Evolutionary conservation across 2,113 vertebrate species (phyloP), one percentile per base, ranked within the genome.

Genomic region (Scalopus aquaticus): DNA sequence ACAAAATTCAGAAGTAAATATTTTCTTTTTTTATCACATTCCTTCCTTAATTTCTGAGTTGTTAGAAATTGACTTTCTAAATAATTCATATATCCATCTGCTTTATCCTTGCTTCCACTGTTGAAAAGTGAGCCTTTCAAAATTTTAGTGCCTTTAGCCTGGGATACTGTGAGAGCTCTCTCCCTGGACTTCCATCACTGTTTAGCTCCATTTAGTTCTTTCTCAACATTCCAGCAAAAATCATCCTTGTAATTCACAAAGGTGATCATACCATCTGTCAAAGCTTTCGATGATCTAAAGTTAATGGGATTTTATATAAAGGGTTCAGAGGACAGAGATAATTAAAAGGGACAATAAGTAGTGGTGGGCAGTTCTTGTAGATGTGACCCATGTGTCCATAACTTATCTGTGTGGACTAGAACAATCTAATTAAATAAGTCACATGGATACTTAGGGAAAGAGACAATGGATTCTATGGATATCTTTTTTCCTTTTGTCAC

Each of bases 341-440:
- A 51, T 35, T 28, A 28, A 56, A 60, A 54, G 2, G 4, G 19
- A 42, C 3, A 17, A 26, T 44, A 46, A 35, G 39, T 4, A 58
- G 12, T 11, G 1, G 11, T 51, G 35, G 11, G 0, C 39, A 51
- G 5, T 1, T 13, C 9, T 67, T 39, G 0, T 0, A 46, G 32
- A n/a, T 70, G 9, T 32, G 17, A 7, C 6, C 49, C 42, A 3
- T 19, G 11, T 81, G n/a, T 1, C 9, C 37, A 0, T 39, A 62
- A 51, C 2, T 2, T 39, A 62, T 6, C 15, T 64, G 35, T 4
- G 26, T 60, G 60, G 19, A 15, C 13, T 17, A 80, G 60, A 81
- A 39, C 24, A 11, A 70, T 51, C 8, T 67, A 17, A 56, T 85
- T 77, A 44, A 69, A 81, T 10, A 37, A 9, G 35, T 86, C 35